phyloP scores from a whole-genome alignment of 23 tunicate genomes.

The Clavelina lepadiformis region DNA sequence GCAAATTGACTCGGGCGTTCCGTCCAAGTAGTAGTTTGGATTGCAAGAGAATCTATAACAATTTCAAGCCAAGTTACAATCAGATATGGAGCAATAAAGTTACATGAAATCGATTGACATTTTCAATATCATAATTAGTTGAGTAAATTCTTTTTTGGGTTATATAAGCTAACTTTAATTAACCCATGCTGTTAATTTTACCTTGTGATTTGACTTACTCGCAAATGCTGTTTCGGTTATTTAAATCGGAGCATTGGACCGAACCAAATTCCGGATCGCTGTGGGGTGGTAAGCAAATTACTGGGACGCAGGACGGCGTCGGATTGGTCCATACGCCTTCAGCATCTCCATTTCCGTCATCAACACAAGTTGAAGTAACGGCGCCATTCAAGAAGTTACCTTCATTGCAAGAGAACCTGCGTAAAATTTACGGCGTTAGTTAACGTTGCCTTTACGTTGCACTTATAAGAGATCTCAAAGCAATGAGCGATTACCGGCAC shows the following conservation, averaged over 20 bases:
- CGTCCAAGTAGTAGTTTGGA: slow-evolving; percentile 19
- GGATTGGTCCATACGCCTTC: slow-evolving; percentile 29
- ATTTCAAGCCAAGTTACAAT: no score
- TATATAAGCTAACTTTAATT: no score
- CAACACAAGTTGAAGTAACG: slow-evolving; percentile 19
- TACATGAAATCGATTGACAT: no score
- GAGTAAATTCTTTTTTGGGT: no score
- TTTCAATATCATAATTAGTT: no score
- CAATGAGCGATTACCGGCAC: no score
- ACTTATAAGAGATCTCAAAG: no score
- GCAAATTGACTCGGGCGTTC: neutral
- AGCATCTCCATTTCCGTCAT: slow-evolving; percentile 32
- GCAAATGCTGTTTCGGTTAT: slow-evolving; percentile 48
- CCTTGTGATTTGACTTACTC: slow-evolving; percentile 1
- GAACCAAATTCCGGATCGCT: slow-evolving; percentile 32
- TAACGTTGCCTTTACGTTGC: no score
- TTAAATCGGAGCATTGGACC: slow-evolving; percentile 35
- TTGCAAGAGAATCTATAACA: slow-evolving; percentile 13
- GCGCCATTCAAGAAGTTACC: slow-evolving; percentile 28
- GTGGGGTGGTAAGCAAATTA: slow-evolving; percentile 39
- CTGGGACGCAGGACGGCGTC: slow-evolving; percentile 24
- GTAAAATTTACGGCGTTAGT: no score
- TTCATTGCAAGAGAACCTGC: slow-evolving; percentile 10
- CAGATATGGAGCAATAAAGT: no score
- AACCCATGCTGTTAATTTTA: no score